phyloP scores from a whole-genome alignment of 2,797 vertebrate genomes.

The Manis javanica region DNA sequence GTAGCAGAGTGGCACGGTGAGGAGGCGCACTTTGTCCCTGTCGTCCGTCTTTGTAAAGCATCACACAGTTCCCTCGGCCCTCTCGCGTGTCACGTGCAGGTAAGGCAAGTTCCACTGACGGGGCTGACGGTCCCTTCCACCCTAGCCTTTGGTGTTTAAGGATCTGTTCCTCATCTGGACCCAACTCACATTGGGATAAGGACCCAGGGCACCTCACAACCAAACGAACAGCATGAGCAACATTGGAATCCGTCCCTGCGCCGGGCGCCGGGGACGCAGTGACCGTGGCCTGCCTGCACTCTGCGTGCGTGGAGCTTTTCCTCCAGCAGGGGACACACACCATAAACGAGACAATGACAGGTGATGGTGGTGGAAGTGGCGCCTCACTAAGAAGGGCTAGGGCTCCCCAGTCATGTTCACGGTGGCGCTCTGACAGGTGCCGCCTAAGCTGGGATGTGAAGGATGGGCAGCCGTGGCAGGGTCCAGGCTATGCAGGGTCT shows the following conservation, averaged over 20 bases:
- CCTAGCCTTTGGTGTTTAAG: neutral
- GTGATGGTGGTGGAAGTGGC: neutral
- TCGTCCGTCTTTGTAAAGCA: too few species aligned
- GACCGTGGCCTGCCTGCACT: accelerated
- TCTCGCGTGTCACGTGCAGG: neutral
- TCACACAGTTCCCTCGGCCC: accelerated
- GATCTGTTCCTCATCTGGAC: neutral
- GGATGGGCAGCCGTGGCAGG: accelerated
- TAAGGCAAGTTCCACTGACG: accelerated
- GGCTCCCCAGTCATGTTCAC: too few species aligned
- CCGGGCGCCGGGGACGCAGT: accelerated
- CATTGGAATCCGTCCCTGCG: neutral
- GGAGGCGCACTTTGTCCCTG: accelerated
- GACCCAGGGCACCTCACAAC: accelerated
- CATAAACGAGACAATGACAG: accelerated
- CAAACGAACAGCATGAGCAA: accelerated
- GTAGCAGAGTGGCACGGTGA: accelerated
- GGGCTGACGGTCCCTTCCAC: neutral
- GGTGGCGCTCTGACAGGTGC: neutral
- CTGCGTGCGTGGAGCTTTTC: accelerated
- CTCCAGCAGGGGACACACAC: accelerated
- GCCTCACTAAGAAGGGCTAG: neutral
- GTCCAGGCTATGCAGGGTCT: neutral
- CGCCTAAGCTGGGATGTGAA: too few species aligned
- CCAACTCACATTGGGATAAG: accelerated